phyloP scores from a whole-genome alignment of 2,797 vertebrate species.

The Semaprochilodus insignis region DNA sequence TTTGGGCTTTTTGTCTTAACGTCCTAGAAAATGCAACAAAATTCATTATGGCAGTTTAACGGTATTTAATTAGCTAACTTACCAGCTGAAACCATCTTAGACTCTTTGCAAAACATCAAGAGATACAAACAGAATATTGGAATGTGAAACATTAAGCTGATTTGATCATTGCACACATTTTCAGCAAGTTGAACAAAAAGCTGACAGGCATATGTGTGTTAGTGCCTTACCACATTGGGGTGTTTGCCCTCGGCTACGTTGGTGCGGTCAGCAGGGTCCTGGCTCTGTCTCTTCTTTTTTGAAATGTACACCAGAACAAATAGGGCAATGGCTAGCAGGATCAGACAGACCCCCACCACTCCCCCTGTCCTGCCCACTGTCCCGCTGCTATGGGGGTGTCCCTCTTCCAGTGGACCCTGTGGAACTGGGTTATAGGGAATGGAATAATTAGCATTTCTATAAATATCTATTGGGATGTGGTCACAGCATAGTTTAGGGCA shows the following conservation, averaged over 20 bases:
- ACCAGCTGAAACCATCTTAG: constrained; percentile 74
- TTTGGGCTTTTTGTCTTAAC: too few species aligned
- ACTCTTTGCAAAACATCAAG: constrained; percentile 54
- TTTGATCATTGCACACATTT: neutral
- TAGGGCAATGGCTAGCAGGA: constrained; percentile 65
- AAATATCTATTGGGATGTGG: neutral
- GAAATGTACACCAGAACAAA: constrained; percentile 67
- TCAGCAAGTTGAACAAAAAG: too few species aligned
- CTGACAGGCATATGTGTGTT: neutral
- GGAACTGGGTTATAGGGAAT: constrained; percentile 68
- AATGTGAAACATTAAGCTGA: neutral
- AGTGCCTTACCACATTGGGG: constrained; percentile 83
- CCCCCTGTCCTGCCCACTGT: constrained; percentile 73
- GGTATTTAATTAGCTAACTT: constrained; percentile 51
- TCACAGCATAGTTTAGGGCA: too few species aligned
- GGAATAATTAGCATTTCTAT: constrained; percentile 6
- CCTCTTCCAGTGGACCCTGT: constrained; percentile 65
- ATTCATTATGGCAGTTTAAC: neutral
- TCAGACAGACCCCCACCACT: constrained; percentile 69
- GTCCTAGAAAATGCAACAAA: neutral
- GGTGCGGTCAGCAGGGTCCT: constrained; percentile 72
- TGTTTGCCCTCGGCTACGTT: constrained; percentile 84
- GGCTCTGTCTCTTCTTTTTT: constrained; percentile 66
- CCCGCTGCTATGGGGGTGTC: constrained; percentile 62
- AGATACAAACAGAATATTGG: constrained; percentile 26